Base-by-base conservation (phyloP, 1,140 invertebrate genomes). In the Periplaneta americana region DNA sequence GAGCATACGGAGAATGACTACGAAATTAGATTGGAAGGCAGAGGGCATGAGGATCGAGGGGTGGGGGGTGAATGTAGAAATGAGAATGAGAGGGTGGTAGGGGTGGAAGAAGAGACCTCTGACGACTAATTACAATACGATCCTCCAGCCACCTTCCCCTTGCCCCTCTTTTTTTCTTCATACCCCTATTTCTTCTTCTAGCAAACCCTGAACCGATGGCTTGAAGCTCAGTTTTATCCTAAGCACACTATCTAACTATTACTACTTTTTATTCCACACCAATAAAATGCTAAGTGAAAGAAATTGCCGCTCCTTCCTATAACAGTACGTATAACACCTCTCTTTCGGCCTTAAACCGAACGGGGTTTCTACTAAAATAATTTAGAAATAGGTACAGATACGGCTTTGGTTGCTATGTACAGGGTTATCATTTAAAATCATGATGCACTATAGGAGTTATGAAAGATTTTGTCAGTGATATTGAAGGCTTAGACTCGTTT, bases 11-110 rank as follows among this genome's bases (percentile, higher is more conserved):
- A 34, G 75, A 77, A 34, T 77, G 75, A 77, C 75, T 77, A 77
- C 75, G 75, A 77, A 77, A 77, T 77, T 77, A 77, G 75, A 77
- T 77, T 77, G 75, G 33, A 77, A 36, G 75, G 75, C 33, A 34
- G 75, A 36, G 33, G 35, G 35, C 22, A 77, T 10, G 31, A 75
- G 74, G 22, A 6, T 11, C 11, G 37, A 4, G 48, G 48, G 22
- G 48, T 2, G 22, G 22, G 48, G 22, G 2, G 48, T n/a, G 48
- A n/a, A 28, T 66, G 22, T 8, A 66, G 48, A 66, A 66, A 66
- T 66, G 48, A 66, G 48, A 66, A 66, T 66, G 48, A 28, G 48
- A 66, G 22, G 48, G 48, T 66, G 48, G 48, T 66, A 66, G 48
- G 8, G n/a, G 22, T 66, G 39, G 39, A 48, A 48, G 39, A 48